Evolutionary conservation across 2,888 invertebrate genomes (phyloP).

Genomic region (Melitaea athalia): DNA sequence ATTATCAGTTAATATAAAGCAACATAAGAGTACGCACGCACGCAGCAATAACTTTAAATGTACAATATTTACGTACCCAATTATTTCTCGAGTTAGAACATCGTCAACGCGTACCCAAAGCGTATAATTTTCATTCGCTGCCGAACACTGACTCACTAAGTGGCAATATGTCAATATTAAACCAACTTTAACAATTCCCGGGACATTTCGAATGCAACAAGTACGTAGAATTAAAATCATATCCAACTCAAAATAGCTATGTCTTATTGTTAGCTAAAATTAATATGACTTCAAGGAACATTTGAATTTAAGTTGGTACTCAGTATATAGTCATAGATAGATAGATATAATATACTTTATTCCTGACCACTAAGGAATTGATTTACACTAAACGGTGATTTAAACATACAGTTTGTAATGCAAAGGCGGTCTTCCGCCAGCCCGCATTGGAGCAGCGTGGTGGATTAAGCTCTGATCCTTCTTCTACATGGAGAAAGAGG

Average conservation of each 20-base stretch:
- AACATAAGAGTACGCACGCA: too few species aligned
- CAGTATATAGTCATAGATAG: too few species aligned
- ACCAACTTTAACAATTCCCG: slow-evolving; percentile 22
- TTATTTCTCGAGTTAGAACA: not conserved
- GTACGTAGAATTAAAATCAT: slow-evolving; percentile 16
- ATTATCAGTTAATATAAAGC: too few species aligned
- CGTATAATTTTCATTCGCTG: slow-evolving; percentile 4
- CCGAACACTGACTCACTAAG: slow-evolving; percentile 13
- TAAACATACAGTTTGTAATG: too few species aligned
- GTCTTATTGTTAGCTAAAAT: slow-evolving; percentile 1
- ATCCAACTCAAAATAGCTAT: slow-evolving; percentile 8
- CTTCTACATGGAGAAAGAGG: too few species aligned
- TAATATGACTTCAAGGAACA: not conserved
- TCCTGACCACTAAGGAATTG: too few species aligned
- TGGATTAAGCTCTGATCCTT: too few species aligned
- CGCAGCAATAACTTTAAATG: too few species aligned
- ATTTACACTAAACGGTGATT: too few species aligned
- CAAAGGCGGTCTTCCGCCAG: too few species aligned
- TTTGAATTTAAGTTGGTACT: not conserved
- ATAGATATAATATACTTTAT: too few species aligned
- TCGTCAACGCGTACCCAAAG: not conserved
- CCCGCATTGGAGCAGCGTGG: too few species aligned
- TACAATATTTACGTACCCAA: not conserved
- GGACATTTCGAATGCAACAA: slow-evolving; percentile 23
- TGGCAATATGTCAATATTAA: slow-evolving; percentile 35